Evolutionary conservation across 1,140 invertebrate species (phyloP).

Genomic region (Drosophila orosa): DNA sequence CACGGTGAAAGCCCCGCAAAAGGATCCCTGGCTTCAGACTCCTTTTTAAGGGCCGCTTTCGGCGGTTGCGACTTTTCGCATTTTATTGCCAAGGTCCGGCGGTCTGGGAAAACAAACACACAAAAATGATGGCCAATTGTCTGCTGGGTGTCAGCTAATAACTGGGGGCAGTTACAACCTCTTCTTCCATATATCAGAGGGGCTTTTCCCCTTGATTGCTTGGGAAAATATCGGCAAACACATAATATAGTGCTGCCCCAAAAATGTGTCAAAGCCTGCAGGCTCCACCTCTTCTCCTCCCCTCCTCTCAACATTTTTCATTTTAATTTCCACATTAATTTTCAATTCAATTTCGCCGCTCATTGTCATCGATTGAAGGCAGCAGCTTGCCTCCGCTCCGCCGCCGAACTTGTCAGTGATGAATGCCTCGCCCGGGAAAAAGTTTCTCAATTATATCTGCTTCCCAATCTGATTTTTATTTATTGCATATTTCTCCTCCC

Average conservation of each 20-base stretch:
- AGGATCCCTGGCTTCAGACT: background rate
- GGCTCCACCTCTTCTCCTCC: background rate
- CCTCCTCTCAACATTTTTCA: constrained; percentile 27
- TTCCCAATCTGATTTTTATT: constrained; percentile 41
- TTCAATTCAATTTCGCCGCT: constrained; percentile 59
- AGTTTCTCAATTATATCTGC: constrained; percentile 31
- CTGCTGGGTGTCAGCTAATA: constrained; percentile 42
- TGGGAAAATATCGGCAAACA: background rate
- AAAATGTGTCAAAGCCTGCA: constrained; percentile 35
- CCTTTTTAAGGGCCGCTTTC: constrained; percentile 15
- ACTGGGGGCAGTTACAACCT: constrained; percentile 9
- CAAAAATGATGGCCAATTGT: constrained; percentile 43
- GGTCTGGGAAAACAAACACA: constrained; percentile 3
- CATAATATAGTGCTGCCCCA: background rate
- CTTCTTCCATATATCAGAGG: constrained; percentile 20
- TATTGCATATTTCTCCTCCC: constrained; percentile 38
- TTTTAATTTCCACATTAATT: constrained; percentile 59
- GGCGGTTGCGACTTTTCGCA: constrained; percentile 57
- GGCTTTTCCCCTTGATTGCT: constrained; percentile 29
- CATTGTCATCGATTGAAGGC: constrained; percentile 55
- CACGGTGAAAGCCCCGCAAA: constrained; percentile 14
- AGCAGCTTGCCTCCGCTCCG: constrained; percentile 11
- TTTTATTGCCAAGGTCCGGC: constrained; percentile 53
- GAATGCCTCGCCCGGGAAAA: constrained; percentile 36
- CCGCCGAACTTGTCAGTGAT: constrained; percentile 35